Conservation (phyloP, 1,140 invertebrate species). For the Drosophila pruinosa region DNA sequence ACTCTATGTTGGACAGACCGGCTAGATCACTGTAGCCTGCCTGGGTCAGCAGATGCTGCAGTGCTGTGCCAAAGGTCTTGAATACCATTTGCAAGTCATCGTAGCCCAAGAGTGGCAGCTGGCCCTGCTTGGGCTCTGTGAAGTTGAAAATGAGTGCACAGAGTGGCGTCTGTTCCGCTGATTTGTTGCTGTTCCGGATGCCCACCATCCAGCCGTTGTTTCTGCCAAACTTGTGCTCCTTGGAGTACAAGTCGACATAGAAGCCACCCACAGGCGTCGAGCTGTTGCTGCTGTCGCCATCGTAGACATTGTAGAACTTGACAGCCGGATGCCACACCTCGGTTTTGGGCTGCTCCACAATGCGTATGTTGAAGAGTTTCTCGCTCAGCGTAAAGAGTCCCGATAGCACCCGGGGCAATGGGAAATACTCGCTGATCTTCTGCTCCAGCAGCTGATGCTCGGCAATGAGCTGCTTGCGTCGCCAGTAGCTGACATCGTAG, state of each 20-base stretch:
- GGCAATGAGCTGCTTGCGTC: slow-evolving; percentile 87
- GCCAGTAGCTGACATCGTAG: slow-evolving; percentile 96
- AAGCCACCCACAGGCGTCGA: slow-evolving; percentile 89
- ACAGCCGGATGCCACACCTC: slow-evolving; percentile 94
- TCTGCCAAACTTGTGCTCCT: slow-evolving; percentile 84
- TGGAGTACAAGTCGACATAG: slow-evolving; percentile 92
- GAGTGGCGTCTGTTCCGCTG: slow-evolving; percentile 86
- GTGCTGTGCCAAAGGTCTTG: slow-evolving; percentile 91
- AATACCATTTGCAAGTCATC: slow-evolving; percentile 91
- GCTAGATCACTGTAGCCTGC: slow-evolving; percentile 92
- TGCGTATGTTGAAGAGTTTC: slow-evolving; percentile 91
- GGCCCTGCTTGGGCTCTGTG: slow-evolving; percentile 85
- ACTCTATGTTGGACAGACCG: slow-evolving; percentile 93
- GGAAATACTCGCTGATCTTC: slow-evolving; percentile 91
- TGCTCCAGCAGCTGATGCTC: slow-evolving; percentile 88
- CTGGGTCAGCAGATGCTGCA: slow-evolving; percentile 92
- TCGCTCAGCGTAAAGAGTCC: slow-evolving; percentile 90
- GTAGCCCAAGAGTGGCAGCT: slow-evolving; percentile 89
- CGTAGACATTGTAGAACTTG: slow-evolving; percentile 91
- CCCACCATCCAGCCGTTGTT: slow-evolving; percentile 88
- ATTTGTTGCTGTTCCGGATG: slow-evolving; percentile 87
- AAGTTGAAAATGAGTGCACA: slow-evolving; percentile 94
- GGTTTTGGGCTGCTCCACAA: slow-evolving; percentile 87
- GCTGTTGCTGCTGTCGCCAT: slow-evolving; percentile 85
- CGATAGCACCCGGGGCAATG: slow-evolving; percentile 89